Conservation (phyloP, 1,140 invertebrate species). For the Papilio polyxenes region DNA sequence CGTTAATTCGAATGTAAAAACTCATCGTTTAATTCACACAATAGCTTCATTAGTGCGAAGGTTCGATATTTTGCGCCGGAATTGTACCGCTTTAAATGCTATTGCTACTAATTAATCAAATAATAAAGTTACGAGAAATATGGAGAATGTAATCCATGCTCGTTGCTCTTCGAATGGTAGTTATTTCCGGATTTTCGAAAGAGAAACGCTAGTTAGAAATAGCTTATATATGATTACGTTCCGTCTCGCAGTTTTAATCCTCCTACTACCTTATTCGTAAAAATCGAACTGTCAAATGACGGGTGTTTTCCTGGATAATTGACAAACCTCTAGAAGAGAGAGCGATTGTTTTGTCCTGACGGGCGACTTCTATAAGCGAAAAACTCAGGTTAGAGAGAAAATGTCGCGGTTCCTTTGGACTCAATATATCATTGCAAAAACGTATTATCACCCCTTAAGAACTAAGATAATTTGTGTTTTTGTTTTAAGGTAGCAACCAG, state of each 20-base stretch:
- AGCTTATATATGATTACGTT: neutral
- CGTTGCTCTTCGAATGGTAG: neutral
- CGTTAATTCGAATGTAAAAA: constrained; percentile 53
- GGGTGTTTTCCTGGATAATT: too few relatives aligned
- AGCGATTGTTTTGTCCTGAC: too few relatives aligned
- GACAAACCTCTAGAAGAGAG: too few relatives aligned
- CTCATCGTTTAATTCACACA: constrained; percentile 40
- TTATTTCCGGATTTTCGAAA: neutral
- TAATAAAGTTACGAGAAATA: neutral
- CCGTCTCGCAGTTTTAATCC: neutral
- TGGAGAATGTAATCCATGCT: neutral
- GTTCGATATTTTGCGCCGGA: constrained; percentile 38
- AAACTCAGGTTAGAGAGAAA: too few relatives aligned
- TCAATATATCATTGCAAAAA: too few relatives aligned
- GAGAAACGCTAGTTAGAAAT: neutral
- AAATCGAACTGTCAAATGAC: too few relatives aligned
- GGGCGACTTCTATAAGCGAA: too few relatives aligned
- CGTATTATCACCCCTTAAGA: too few relatives aligned
- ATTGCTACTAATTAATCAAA: constrained; percentile 6
- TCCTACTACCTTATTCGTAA: too few relatives aligned
- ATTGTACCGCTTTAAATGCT: constrained; percentile 41
- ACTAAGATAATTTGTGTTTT: too few relatives aligned
- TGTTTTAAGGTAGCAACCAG: too few relatives aligned
- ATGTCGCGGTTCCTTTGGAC: too few relatives aligned
- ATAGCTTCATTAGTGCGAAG: constrained; percentile 47